A percentile compares a stretch with the other conserved stretches of the same genome.
Conservation (phyloP, 2,113 vertebrate species). For the Corythoichthys intestinalis region DNA sequence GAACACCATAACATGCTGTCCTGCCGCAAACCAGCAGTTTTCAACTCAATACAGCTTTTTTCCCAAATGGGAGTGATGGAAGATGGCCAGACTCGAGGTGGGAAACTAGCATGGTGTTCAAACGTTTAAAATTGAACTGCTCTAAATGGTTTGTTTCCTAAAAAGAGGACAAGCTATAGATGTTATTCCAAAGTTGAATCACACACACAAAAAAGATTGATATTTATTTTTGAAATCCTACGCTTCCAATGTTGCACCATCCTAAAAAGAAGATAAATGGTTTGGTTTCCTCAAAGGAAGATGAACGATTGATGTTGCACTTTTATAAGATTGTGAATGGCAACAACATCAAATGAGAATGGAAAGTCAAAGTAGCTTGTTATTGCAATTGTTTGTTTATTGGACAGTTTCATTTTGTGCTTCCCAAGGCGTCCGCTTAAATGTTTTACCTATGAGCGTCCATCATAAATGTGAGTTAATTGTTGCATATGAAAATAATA, state of each 20-base stretch:
- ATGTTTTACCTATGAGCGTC: background rate
- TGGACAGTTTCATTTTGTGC: background rate
- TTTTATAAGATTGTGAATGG: background rate
- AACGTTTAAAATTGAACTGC: background rate
- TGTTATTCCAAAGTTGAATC: background rate
- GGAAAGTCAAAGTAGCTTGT: no score
- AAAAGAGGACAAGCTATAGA: background rate
- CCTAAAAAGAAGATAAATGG: background rate
- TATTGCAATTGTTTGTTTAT: background rate
- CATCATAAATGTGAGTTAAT: conserved; percentile 11
- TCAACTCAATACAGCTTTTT: background rate
- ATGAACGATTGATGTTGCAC: background rate
- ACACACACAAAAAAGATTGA: background rate
- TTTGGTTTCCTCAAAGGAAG: background rate
- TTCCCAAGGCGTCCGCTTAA: background rate
- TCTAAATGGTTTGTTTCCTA: background rate
- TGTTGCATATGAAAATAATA: conserved; percentile 14
- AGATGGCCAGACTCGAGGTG: no score
- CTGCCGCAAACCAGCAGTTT: conserved; percentile 8
- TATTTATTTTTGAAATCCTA: background rate
- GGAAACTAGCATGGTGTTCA: background rate
- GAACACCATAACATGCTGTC: conserved; percentile 57
- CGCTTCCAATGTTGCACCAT: background rate
- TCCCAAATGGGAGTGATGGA: no score
- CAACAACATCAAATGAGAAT: no score